phyloP scores from a whole-genome alignment of 2,797 vertebrate species.

The Platalea minor region DNA sequence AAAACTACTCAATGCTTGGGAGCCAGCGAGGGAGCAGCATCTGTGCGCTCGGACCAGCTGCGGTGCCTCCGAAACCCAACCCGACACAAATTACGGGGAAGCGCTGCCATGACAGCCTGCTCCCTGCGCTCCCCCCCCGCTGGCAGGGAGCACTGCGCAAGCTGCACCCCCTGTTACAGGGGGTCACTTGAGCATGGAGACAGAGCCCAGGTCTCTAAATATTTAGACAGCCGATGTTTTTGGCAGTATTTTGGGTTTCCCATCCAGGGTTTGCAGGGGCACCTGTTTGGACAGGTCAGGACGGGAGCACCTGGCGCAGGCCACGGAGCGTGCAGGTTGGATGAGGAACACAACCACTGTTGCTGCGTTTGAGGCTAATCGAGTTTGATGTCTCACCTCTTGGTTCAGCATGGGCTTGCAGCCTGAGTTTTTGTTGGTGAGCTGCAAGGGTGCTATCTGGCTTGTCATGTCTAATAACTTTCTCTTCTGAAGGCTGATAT shows the following conservation, averaged over 20 bases:
- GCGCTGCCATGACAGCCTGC: background rate
- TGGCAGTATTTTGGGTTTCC: background rate
- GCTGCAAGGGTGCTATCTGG: slow-evolving; percentile 88
- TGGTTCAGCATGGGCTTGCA: slow-evolving; percentile 83
- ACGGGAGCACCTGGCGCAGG: slow-evolving; percentile 73
- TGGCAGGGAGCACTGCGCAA: background rate
- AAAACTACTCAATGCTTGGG: background rate
- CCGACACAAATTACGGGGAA: background rate
- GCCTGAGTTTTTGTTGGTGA: slow-evolving; percentile 85
- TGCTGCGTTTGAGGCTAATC: slow-evolving; percentile 83
- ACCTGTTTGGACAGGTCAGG: slow-evolving; percentile 73
- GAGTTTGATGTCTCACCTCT: slow-evolving; percentile 91
- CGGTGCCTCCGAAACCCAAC: background rate
- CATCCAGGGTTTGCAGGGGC: background rate
- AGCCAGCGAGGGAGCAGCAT: background rate
- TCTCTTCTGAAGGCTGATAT: slow-evolving; percentile 79
- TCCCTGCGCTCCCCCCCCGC: background rate
- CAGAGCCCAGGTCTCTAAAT: background rate
- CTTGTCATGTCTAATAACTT: slow-evolving; percentile 87
- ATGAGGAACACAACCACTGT: slow-evolving; percentile 78
- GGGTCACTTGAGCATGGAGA: background rate
- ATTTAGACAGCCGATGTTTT: slow-evolving; percentile 39
- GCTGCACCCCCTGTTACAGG: fast-evolving
- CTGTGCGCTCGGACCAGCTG: background rate
- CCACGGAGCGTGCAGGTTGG: slow-evolving; percentile 74